A percentile compares a stretch with the other conserved stretches of the same genome.
Conservation (phyloP, 2,797 vertebrate species). For the Perdix hodgsoniae region DNA sequence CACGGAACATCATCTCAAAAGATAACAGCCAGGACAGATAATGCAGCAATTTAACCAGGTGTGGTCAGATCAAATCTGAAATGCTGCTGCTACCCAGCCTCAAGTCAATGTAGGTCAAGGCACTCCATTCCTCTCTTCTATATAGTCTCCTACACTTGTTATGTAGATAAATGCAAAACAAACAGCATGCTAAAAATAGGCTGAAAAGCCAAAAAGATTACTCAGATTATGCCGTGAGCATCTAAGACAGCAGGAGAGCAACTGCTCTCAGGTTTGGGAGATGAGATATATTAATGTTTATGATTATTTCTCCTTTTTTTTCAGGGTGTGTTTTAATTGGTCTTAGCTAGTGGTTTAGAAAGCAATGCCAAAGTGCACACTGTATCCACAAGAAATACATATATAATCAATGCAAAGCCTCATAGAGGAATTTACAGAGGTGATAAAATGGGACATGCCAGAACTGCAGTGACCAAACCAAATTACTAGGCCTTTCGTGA, state of each 20-base stretch:
- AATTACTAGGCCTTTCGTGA: constrained; percentile 22
- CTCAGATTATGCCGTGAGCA: not conserved
- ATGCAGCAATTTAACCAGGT: constrained; percentile 39
- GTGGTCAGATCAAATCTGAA: constrained; percentile 58
- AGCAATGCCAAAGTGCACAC: not conserved
- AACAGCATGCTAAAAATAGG: constrained; percentile 39
- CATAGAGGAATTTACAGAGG: constrained; percentile 50
- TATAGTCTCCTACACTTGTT: constrained; percentile 43
- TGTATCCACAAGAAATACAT: not conserved
- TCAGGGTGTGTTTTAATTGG: not conserved
- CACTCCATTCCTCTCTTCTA: constrained; percentile 6
- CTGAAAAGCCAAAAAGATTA: constrained; percentile 38
- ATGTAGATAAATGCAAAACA: constrained; percentile 66
- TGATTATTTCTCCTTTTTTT: not conserved
- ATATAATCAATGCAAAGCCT: constrained; percentile 12
- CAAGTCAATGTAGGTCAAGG: constrained; percentile 60
- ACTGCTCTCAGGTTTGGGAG: not conserved
- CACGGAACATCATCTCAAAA: not conserved
- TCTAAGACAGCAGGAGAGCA: constrained; percentile 11
- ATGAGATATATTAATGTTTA: not conserved
- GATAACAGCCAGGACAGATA: constrained; percentile 23
- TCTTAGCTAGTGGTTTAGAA: not conserved
- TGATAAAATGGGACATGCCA: constrained; percentile 51
- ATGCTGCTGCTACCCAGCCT: not conserved
- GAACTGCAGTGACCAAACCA: constrained; percentile 44